Evolutionary conservation across 2,888 invertebrate species (phyloP).

Genomic region (Apodemia zela): DNA sequence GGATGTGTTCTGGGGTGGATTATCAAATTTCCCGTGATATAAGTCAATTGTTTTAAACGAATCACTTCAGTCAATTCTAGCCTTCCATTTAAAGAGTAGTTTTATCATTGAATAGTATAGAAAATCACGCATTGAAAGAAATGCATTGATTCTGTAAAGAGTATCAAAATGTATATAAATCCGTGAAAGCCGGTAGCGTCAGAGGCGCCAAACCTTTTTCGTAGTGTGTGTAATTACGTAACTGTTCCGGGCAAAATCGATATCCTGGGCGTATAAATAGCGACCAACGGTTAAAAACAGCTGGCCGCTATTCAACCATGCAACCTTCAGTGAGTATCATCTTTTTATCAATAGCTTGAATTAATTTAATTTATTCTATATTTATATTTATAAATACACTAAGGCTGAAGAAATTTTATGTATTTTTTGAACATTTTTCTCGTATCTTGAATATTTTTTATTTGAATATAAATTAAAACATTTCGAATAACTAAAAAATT

Average conservation of each 20-base stretch:
- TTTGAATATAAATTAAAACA: too few relatives aligned
- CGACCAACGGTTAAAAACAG: conserved; percentile 66
- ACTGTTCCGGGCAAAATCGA: conserved; percentile 73
- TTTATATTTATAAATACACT: not conserved
- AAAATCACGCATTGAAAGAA: not conserved
- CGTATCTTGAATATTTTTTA: not conserved
- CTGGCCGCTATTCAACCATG: conserved; percentile 70
- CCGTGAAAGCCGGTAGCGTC: conserved; percentile 49
- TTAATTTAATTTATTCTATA: not conserved
- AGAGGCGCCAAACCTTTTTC: conserved; percentile 56
- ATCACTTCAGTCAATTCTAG: conserved; percentile 41
- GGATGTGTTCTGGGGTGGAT: conserved; percentile 45
- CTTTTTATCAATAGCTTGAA: conserved; percentile 22
- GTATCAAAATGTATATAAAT: conserved; percentile 43
- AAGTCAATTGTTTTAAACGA: conserved; percentile 47
- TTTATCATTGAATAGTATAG: not conserved
- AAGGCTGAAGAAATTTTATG: not conserved
- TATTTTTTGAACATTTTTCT: not conserved
- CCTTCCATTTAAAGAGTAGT: conserved; percentile 33
- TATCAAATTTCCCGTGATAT: conserved; percentile 32
- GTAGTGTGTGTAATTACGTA: conserved; percentile 67
- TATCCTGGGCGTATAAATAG: conserved; percentile 75
- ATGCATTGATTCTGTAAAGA: conserved; percentile 12
- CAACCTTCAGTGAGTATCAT: conserved; percentile 64
- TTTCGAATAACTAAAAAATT: too few relatives aligned